A percentile compares a stretch with the other conserved stretches of the same genome.
Conservation (phyloP, 2,888 invertebrate species). For the Sthenelais limicola region DNA sequence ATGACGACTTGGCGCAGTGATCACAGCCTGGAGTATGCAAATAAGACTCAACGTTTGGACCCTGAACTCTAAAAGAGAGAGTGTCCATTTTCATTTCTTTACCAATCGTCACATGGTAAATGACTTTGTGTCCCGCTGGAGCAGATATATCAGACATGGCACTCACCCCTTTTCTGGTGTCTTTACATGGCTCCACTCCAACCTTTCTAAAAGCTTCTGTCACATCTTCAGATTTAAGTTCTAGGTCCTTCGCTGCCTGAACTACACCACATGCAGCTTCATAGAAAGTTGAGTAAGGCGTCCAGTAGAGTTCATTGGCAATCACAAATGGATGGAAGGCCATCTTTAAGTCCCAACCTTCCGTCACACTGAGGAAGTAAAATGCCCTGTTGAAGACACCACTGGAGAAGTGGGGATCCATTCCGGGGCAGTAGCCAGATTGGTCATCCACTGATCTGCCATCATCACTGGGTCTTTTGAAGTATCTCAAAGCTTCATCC, state of each 20-base stretch:
- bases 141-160: slow-evolving; percentile 17
- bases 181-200: slow-evolving; percentile 16
- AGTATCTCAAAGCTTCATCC: slow-evolving; percentile 50
- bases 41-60: too few relatives aligned
- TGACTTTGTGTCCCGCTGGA: slow-evolving; percentile 15
- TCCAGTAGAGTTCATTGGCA: slow-evolving; percentile 57
- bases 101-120: background rate
- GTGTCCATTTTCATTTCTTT: slow-evolving; percentile 14
- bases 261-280: slow-evolving; percentile 25
- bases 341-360: slow-evolving; percentile 48
- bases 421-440: slow-evolving; percentile 44
- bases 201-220: slow-evolving; percentile 22
- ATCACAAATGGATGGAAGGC: slow-evolving; percentile 54
- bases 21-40: slow-evolving; percentile 7
- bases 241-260: slow-evolving; percentile 6
- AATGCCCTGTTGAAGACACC: slow-evolving; percentile 56
- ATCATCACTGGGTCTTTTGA: slow-evolving; percentile 53
- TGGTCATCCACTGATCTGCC: slow-evolving; percentile 52
- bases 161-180: background rate
- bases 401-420: slow-evolving; percentile 55
- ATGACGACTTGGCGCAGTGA: slow-evolving; percentile 7
- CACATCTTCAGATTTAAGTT: background rate
- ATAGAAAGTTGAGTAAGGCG: slow-evolving; percentile 5
- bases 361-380: slow-evolving; percentile 51
- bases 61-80: background rate